A percentile compares a stretch with the other conserved stretches of the same genome.
Conservation (phyloP, 2,888 invertebrate genomes). For the Chalcis sispes region DNA sequence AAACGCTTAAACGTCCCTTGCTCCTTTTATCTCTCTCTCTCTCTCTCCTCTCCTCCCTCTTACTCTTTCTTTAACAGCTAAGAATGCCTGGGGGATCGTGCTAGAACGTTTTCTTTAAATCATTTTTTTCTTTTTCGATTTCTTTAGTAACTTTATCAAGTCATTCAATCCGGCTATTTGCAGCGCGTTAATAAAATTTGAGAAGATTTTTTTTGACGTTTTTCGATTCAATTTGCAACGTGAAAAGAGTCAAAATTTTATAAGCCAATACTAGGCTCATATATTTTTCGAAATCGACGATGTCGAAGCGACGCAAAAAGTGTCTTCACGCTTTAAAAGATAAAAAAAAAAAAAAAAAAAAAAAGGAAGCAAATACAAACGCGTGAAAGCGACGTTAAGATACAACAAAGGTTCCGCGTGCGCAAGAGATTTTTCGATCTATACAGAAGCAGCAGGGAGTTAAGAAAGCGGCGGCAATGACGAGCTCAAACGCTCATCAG, state of each 20-base stretch:
- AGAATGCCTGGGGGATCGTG: conserved; percentile 2
- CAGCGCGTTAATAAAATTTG: too few relatives aligned
- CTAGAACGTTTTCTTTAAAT: not conserved
- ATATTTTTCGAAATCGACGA: too few relatives aligned
- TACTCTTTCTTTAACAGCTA: not conserved
- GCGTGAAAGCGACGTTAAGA: conserved; percentile 7
- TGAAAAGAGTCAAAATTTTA: too few relatives aligned
- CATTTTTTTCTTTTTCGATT: not conserved
- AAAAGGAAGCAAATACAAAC: not conserved
- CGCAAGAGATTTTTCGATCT: conserved; percentile 42
- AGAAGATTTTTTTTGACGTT: too few relatives aligned
- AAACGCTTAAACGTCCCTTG: conserved; percentile 18
- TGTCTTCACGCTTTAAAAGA: too few relatives aligned
- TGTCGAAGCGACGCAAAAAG: too few relatives aligned
- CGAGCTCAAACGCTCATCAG: conserved; percentile 31
- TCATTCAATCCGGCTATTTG: conserved; percentile 31
- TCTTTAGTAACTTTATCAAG: conserved; percentile 17
- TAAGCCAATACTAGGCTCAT: too few relatives aligned
- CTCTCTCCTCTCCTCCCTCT: too few relatives aligned
- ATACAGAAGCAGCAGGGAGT: conserved; percentile 33
- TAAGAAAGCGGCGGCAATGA: conserved; percentile 35
- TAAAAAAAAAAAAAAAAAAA: too few relatives aligned
- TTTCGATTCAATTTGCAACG: too few relatives aligned
- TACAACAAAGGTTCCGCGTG: conserved; percentile 29
- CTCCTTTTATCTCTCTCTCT: not conserved